Evolutionary conservation across 2,113 vertebrate species (phyloP).

Genomic region (Asarcornis scutulata): DNA sequence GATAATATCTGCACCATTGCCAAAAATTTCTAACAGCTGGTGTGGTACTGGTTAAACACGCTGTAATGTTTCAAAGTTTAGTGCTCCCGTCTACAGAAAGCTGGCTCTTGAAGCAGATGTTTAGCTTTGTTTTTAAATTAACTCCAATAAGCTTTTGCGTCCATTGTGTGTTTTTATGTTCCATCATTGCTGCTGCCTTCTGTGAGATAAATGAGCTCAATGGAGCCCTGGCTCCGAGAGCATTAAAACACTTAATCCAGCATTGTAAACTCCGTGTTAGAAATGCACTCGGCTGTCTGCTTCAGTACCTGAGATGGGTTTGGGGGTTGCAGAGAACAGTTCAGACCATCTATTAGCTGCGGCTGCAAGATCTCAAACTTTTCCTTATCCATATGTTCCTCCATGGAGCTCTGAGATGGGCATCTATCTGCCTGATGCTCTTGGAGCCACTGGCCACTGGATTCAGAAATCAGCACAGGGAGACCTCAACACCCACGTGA

Average conservation of each 20-base stretch:
- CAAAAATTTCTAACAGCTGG: constrained; percentile 69
- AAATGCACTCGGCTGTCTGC: not conserved
- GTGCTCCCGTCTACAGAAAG: constrained; percentile 14
- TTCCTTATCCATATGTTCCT: not conserved
- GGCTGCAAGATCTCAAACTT: not conserved
- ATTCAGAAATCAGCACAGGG: not conserved
- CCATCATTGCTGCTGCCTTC: constrained; percentile 2
- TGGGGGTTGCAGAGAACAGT: not conserved
- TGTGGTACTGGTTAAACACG: constrained; percentile 46
- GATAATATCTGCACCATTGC: constrained; percentile 48
- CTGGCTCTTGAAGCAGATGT: constrained; percentile 55
- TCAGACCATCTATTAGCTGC: not conserved
- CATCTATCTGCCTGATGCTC: not conserved
- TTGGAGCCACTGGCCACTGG: not conserved
- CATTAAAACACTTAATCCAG: not conserved
- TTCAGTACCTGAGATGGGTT: not conserved
- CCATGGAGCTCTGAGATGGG: accelerated
- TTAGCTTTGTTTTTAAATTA: constrained; percentile 61
- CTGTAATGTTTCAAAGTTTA: constrained; percentile 42
- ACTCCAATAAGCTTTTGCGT: constrained; percentile 43
- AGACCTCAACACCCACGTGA: not conserved
- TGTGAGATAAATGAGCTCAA: not conserved
- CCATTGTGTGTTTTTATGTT: not conserved
- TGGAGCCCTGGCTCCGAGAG: not conserved
- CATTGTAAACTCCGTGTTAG: not conserved